Base-by-base conservation (phyloP, 2,797 vertebrate species). In the Selene dorsalis region DNA sequence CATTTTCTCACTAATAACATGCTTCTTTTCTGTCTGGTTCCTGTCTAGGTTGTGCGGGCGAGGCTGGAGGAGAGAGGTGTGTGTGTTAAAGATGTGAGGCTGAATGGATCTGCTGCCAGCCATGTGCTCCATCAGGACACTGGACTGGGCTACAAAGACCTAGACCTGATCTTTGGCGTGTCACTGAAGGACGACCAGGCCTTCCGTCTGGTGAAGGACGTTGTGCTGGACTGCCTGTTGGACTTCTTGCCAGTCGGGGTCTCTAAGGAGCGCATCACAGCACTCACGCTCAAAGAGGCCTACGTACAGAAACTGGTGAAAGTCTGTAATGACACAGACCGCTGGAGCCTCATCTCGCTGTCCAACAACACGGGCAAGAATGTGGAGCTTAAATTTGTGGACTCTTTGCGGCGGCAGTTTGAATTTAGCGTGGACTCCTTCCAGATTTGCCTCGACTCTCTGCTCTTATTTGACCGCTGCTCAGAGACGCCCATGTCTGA, bases 301-400 rank as follows among this genome's bases (percentile, higher is more conserved):
- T 99, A 99, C 0, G 96, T 99, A 74, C 98, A 99, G 94, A 99
- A 99, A 93, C 94, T 99, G 79, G 98, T 99, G 75, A 99, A 99
- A 90, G 98, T 99, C 38, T 97, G 96, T 87, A 98, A 97, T 0
- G 97, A 99, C 81, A 94, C 94, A 0, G 97, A 99, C 90, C 96
- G 96, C 91, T 99, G 98, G 98, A 98, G 97, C 93, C 97, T 99
- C 90, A 99, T 99, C 82, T 99, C 98, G 0, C 94, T 99, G 50
- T 98, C 97, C 89, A 99, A 99, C 93, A 99, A 99, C 94, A 97
- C 94, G 0, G 97, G 97, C 69, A 99, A 99, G 93, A 99, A 99
- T 0, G 95, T 99, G 91, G 98, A 99, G 82, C 95, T 99, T 76
- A 99, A 99, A 79, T 99, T 99, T 2, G 97, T 99, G 89, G 97